A percentile compares a stretch with the other conserved stretches of the same genome.
These are phyloP conservation scores for Novumbra hubbsi DNA, from an alignment of 2,797 vertebrate species.

Conservation along the genomic window DNA sequence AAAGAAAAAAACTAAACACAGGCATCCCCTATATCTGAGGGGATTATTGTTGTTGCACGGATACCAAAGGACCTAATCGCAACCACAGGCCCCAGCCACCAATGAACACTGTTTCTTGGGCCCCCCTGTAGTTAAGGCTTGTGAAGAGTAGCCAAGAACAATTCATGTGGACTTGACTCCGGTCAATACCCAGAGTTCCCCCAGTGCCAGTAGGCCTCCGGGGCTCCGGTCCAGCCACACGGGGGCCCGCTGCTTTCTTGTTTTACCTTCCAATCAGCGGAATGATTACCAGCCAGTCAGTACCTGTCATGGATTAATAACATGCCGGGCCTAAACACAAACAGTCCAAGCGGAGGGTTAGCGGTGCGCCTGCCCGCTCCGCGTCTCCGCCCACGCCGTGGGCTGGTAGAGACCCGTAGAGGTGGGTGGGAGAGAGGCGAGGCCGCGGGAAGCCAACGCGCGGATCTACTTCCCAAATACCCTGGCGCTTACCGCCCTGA, in stretches of 20 bases:
- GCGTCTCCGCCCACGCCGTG: neutral
- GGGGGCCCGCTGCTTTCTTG: neutral
- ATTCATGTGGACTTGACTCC: neutral
- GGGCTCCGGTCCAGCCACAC: neutral
- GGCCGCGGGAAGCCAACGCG: neutral
- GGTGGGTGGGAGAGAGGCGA: neutral
- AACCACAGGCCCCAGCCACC: neutral
- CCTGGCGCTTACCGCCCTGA: constrained; percentile 22
- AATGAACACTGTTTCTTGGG: neutral
- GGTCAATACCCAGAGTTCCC: neutral
- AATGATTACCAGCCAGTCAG: neutral
- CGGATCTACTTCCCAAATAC: constrained; percentile 2
- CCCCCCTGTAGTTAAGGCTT: neutral
- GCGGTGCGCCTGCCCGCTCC: neutral
- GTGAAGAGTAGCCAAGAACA: neutral
- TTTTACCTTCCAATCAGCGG: neutral
- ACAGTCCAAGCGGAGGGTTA: neutral
- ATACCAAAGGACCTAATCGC: neutral
- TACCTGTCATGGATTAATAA: neutral
- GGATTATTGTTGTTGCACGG: neutral
- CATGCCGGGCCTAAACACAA: neutral
- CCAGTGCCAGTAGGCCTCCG: neutral
- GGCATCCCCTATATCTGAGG: neutral
- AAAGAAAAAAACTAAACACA: too few species aligned
- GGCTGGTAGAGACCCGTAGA: neutral